Base-by-base conservation (phyloP, 2,797 vertebrate species). In the Sebastes diploproa region DNA sequence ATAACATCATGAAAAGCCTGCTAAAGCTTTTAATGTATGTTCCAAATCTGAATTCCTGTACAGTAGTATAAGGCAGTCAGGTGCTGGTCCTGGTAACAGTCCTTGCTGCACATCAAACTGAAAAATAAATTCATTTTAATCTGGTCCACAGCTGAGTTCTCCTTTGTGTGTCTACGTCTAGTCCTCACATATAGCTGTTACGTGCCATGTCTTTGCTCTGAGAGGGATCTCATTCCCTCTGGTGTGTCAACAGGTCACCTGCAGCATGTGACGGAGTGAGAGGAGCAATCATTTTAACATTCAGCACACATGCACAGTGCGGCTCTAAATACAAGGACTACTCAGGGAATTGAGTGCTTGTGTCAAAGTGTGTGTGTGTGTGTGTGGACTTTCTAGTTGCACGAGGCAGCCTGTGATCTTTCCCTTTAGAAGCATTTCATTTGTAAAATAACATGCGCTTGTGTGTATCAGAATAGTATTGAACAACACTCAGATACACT, bases 281-380 rank as follows among this genome's bases (percentile, higher is more conserved):
- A 38, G 67, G 13, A 46, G 4, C 29, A 13, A 70, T 64, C 58
- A 77, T 77, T 78, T 77, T 25, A 81, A 20, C 63, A 74, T 36
- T 75, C 38, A 61, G 65, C 60, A 42, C 32, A 73, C 56, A 22
- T 23, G 27, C 59, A 63, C 14, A 54, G 25, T 7, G 13, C 2
- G 2, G 22, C 60, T 64, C 58, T 70, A 54, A 38, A 52, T 25
- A 52, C 56, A 34, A 42, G 12, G n/a, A 23, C 63, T 22, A 63
- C 22, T 16, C 27, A 50, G 23, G 46, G 42, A 75, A 46, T 56
- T 11, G 30, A 77, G 13, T 27, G 52, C 58, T 22, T 46, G 60
- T 61, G 62, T 52, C 20, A 10, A 2, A 18, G 27, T 50, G 22
- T n/a, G 12, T n/a, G 3, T 38, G 7, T 34, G 25, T 32, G 69